These are phyloP conservation scores for Amphimallon solstitiale DNA, from an alignment of 2,888 invertebrate genomes.

Conservation along the genomic window DNA sequence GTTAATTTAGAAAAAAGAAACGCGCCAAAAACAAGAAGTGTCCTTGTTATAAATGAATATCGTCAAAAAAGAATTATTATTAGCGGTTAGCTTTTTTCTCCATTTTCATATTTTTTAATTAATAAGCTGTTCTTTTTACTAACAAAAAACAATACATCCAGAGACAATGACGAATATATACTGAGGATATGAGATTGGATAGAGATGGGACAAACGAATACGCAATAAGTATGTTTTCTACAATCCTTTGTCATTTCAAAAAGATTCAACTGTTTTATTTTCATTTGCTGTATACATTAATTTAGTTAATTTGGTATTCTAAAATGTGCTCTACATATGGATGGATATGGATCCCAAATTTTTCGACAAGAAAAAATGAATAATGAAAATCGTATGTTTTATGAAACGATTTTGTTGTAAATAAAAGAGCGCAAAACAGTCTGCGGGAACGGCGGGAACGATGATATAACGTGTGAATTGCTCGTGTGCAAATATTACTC, in stretches of 20 bases:
- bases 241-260: neutral
- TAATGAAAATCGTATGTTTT: conserved; percentile 32
- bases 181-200: too few relatives aligned
- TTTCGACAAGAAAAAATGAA: conserved; percentile 28
- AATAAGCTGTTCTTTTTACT: conserved; percentile 13
- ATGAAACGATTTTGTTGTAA: conserved; percentile 28
- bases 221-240: too few relatives aligned
- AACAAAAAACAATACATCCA: neutral
- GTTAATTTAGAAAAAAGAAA: conserved; percentile 23
- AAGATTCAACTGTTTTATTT: neutral
- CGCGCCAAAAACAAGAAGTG: conserved; percentile 28
- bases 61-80: conserved; percentile 32
- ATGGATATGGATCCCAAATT: conserved; percentile 9
- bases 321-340: neutral
- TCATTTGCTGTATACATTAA: conserved; percentile 7
- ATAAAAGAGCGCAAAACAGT: conserved; percentile 2
- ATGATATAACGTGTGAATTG: conserved; percentile 26
- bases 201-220: neutral
- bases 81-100: neutral
- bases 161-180: neutral
- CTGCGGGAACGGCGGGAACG: conserved; percentile 1
- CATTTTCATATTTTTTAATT: conserved; percentile 19
- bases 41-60: conserved; percentile 20
- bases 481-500: conserved; percentile 23
- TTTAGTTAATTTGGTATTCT: conserved; percentile 20